Evolutionary conservation across 2,113 vertebrate species (phyloP), one percentile per base, ranked within the genome.

Genomic region (Leucosticte australis): DNA sequence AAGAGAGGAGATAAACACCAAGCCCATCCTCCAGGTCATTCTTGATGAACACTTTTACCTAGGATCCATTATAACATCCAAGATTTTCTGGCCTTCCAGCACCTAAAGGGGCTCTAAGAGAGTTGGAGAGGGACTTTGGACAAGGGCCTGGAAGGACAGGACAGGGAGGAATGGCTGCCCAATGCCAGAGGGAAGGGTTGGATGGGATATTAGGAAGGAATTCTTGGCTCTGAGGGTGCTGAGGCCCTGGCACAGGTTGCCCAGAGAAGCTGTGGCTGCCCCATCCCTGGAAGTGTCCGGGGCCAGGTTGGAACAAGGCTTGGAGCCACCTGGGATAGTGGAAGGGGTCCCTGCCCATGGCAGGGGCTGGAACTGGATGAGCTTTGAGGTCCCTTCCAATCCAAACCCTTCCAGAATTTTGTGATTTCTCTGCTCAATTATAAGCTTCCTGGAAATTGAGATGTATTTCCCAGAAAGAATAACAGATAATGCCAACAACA

Each of bases 241-340:
- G 5, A 41, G 30, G 2, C 16, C 6, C 39, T 41, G 53, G 53
- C 46, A 75, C 13, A 60, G 28, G 18, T 0, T n/a, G 7, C 11
- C n/a, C 78, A 68, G 46, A 19, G 39, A 3, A 53, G 24, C 6
- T 47, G 69, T 17, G 46, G 62, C 9, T 47, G 69, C 11, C 7
- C n/a, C 63, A 62, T 2, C 47, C 17, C n/a, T 47, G 55, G 21
- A 0, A 76, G 5, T 19, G 39, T 10, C 20, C 47, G 26, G 39
- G 39, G 30, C 16, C 62, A 53, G 62, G 33, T 0, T 60, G 78
- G 55, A 60, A 60, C 0, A 0, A 3, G 20, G 9, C 39, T 46
- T 13, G 28, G 68, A 67, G 53, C 20, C 30, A 0, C 7, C 24
- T 47, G 47, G 41, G 10, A 10, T 2, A 27, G 14, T 47, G 62